Evolutionary conservation across 2,113 vertebrate genomes (phyloP).

Genomic region (Chamaetylas fuelleborni): DNA sequence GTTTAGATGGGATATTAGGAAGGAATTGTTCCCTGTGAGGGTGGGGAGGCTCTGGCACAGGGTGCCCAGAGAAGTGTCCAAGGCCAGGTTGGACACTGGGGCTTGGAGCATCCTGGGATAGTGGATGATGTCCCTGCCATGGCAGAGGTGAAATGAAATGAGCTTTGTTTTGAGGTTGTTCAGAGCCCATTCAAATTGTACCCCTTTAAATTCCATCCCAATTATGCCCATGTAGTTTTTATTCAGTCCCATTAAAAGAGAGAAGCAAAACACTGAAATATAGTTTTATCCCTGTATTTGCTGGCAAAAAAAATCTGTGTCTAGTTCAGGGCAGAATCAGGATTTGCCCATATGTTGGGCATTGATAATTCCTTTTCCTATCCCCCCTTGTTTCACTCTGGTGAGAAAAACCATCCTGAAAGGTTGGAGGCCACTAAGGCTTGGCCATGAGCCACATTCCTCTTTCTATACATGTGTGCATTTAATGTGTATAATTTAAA

Average conservation of each 20-base stretch:
- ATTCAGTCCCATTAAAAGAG: neutral
- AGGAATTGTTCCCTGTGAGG: neutral
- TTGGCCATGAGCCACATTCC: neutral
- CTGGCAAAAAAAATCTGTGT: neutral
- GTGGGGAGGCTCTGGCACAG: neutral
- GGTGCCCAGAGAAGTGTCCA: neutral
- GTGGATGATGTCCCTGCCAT: neutral
- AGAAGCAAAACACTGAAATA: neutral
- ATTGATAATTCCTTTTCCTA: neutral
- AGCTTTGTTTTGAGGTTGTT: neutral
- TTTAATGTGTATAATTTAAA: neutral
- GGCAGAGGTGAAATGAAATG: neutral
- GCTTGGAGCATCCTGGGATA: rapidly evolving
- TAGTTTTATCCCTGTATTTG: neutral
- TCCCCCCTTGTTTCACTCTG: neutral
- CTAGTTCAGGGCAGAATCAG: neutral
- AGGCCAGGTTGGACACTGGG: neutral
- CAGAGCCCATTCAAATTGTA: neutral
- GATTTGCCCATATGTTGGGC: neutral
- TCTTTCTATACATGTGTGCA: neutral
- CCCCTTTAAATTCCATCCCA: neutral
- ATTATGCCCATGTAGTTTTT: neutral
- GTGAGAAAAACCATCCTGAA: neutral
- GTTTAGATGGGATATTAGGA: neutral
- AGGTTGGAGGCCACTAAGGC: neutral